These are phyloP conservation scores for Salvator merianae DNA, from an alignment of 2,113 vertebrate genomes.

Conservation along the genomic window DNA sequence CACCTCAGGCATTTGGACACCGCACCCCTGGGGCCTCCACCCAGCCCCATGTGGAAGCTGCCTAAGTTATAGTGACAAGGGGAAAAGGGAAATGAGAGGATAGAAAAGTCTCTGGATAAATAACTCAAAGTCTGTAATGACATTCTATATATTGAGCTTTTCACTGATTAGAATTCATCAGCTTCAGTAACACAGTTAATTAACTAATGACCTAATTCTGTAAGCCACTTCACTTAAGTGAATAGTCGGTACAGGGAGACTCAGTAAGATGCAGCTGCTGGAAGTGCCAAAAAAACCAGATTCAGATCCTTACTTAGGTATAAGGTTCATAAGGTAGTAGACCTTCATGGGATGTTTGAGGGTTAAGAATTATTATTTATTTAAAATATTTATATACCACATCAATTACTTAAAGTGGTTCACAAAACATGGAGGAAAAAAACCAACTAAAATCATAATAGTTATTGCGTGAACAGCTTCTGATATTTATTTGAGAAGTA, in stretches of 20 bases:
- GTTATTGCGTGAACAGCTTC: no score
- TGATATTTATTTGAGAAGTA: no score
- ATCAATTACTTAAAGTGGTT: no score
- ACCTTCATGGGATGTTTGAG: no score
- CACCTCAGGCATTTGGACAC: no score
- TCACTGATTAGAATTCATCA: slow-evolving; percentile 22
- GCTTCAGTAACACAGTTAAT: slow-evolving; percentile 21
- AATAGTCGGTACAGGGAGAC: neutral
- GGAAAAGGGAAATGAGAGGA: neutral
- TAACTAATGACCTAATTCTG: slow-evolving; percentile 29
- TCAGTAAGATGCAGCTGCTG: neutral
- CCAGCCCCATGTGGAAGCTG: no score
- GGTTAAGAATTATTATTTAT: no score
- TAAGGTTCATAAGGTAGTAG: neutral
- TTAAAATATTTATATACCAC: no score
- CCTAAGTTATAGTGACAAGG: neutral
- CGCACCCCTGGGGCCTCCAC: no score
- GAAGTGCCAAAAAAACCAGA: neutral
- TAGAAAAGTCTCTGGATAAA: neutral
- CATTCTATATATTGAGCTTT: slow-evolving; percentile 6
- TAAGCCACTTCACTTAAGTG: neutral
- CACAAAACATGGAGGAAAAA: no score
- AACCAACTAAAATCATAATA: no score
- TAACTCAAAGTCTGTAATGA: neutral
- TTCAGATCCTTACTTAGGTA: neutral